Evolutionary conservation across 2,113 vertebrate genomes (phyloP).

Genomic region (Chlorocebus sabaeus): DNA sequence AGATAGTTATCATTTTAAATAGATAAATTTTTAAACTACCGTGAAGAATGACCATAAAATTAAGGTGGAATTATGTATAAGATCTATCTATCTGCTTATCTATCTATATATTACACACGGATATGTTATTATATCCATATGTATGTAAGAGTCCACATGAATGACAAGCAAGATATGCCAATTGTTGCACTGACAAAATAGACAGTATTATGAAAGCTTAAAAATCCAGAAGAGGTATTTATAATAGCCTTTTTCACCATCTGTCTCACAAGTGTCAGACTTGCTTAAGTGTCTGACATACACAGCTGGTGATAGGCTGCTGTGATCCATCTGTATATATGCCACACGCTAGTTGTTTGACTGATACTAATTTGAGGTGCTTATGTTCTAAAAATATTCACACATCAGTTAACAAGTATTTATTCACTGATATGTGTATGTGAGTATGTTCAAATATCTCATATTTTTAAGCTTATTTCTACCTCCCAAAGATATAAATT

Average conservation of each 20-base stretch:
- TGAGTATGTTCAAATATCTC: neutral
- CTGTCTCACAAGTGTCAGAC: conserved; percentile 69
- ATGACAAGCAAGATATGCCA: conserved; percentile 52
- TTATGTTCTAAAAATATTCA: conserved; percentile 27
- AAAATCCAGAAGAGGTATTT: conserved; percentile 65
- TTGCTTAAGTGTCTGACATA: conserved; percentile 54
- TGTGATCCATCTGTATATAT: conserved; percentile 63
- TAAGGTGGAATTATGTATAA: neutral
- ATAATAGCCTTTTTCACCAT: conserved; percentile 61
- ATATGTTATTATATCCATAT: neutral
- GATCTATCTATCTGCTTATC: neutral
- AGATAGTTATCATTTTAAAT: neutral
- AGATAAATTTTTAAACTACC: neutral
- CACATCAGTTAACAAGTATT: neutral
- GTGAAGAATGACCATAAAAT: neutral
- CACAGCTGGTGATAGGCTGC: conserved; percentile 67
- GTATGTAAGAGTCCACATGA: neutral
- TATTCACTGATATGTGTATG: neutral
- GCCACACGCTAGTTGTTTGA: conserved; percentile 59
- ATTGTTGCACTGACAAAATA: conserved; percentile 36
- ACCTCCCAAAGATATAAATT: neutral
- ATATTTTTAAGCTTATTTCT: neutral
- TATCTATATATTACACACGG: neutral
- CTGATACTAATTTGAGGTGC: conserved; percentile 47
- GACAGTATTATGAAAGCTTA: conserved; percentile 50